phyloP scores from a whole-genome alignment of 1,140 invertebrate species.

The Nomia melanderi region DNA sequence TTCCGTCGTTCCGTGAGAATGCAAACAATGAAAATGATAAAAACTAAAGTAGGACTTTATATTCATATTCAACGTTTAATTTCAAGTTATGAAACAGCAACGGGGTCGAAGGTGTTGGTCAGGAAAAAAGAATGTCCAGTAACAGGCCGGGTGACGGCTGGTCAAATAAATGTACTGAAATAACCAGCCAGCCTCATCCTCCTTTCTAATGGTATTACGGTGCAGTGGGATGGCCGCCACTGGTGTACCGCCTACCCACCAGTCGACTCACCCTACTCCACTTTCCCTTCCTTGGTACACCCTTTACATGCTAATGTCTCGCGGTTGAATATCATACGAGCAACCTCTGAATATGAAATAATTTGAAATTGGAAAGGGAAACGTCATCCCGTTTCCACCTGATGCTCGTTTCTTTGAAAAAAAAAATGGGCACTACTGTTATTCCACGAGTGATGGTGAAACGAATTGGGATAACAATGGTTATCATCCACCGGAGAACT shows the following conservation, averaged over 20 bases:
- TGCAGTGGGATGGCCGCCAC: constrained; percentile 25
- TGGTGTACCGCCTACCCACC: background rate
- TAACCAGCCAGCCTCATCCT: no score
- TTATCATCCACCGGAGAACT: background rate
- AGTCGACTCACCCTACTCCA: constrained; percentile 19
- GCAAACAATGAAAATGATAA: no score
- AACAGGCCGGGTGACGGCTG: background rate
- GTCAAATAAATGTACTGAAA: background rate
- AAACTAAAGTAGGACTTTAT: no score
- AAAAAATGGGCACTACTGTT: no score
- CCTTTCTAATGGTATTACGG: constrained; percentile 50
- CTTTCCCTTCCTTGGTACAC: constrained; percentile 54
- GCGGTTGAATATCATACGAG: constrained; percentile 60
- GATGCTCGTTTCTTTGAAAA: constrained; percentile 37
- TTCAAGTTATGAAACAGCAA: background rate
- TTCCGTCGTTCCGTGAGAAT: no score
- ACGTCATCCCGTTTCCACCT: constrained; percentile 45
- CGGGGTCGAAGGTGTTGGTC: background rate
- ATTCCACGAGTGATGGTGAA: background rate
- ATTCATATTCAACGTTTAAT: background rate
- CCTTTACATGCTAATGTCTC: constrained; percentile 66
- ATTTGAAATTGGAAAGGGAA: constrained; percentile 64
- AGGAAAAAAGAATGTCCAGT: background rate
- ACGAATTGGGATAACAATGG: constrained; percentile 13
- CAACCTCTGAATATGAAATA: constrained; percentile 66